Evolutionary conservation across 2,113 vertebrate species (phyloP).

Genomic region (Heteronetta atricapilla): DNA sequence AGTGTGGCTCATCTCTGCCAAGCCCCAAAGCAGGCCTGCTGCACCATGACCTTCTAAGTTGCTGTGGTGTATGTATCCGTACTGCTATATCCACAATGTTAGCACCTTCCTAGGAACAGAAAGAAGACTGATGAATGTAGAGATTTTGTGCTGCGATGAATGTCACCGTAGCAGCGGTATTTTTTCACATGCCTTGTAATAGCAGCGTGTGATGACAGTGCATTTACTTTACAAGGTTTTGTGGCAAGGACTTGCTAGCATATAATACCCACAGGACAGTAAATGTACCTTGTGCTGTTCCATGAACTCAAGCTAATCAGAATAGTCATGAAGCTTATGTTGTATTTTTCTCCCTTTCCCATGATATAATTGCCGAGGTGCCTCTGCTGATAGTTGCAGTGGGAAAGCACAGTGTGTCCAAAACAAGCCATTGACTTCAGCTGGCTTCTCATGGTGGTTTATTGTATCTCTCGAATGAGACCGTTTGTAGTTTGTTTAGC

Average conservation of each 20-base stretch:
- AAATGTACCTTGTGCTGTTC: background rate
- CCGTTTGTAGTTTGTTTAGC: background rate
- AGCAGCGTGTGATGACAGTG: constrained; percentile 9
- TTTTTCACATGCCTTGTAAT: background rate
- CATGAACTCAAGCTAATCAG: background rate
- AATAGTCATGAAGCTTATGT: background rate
- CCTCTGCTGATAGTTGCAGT: background rate
- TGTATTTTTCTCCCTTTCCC: background rate
- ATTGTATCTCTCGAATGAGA: background rate
- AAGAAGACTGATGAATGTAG: background rate
- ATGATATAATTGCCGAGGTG: background rate
- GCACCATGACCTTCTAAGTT: background rate
- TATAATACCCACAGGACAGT: background rate
- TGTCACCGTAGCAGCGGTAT: background rate
- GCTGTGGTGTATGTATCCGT: background rate
- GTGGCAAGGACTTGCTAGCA: background rate
- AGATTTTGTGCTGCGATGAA: background rate
- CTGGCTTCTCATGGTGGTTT: background rate
- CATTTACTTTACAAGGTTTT: background rate
- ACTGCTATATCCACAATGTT: background rate
- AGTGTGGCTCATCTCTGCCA: background rate
- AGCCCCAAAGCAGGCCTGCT: background rate
- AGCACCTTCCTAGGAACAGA: background rate
- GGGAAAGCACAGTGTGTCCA: background rate
- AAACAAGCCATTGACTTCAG: background rate